A percentile compares a stretch with the other conserved stretches of the same genome.
Conservation (phyloP, 2,113 vertebrate species). For the Dascyllus trimaculatus region DNA sequence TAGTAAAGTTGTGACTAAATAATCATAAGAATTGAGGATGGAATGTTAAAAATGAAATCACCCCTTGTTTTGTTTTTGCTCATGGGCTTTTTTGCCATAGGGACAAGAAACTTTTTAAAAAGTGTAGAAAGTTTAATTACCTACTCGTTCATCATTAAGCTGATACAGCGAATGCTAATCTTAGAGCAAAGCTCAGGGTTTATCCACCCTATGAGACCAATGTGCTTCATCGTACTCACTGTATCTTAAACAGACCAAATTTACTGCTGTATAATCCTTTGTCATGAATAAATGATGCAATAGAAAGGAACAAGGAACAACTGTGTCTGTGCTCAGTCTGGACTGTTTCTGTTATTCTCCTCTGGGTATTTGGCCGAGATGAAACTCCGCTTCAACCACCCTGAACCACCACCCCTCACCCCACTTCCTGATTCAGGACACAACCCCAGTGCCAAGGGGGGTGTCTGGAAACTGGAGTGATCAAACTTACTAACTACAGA, state of each 20-base stretch:
- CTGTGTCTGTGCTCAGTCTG: slow-evolving; percentile 42
- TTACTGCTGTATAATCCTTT: slow-evolving; percentile 68
- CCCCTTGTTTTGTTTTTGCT: not conserved
- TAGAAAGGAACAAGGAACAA: slow-evolving; percentile 64
- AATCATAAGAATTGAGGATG: not conserved
- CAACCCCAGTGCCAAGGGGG: slow-evolving; percentile 19
- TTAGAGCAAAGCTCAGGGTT: slow-evolving; percentile 38
- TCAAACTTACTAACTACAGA: slow-evolving; percentile 15
- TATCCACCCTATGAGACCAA: slow-evolving; percentile 5
- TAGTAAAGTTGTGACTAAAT: not conserved
- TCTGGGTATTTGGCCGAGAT: slow-evolving; percentile 69
- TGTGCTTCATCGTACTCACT: not conserved
- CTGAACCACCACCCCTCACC: slow-evolving; percentile 9
- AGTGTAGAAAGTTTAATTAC: slow-evolving; percentile 8
- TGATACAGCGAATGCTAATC: not conserved
- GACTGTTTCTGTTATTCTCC: slow-evolving; percentile 75
- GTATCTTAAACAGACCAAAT: slow-evolving; percentile 43
- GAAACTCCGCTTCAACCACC: slow-evolving; percentile 54
- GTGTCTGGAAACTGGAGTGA: slow-evolving; percentile 49
- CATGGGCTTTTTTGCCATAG: not conserved
- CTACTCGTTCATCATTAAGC: slow-evolving; percentile 1
- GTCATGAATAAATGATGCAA: slow-evolving; percentile 76
- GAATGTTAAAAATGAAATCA: rapidly evolving
- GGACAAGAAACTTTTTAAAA: not conserved
- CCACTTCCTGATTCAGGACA: slow-evolving; percentile 66